phyloP scores from a whole-genome alignment of 2,888 invertebrate genomes.

The Tolmerus cingulatus region DNA sequence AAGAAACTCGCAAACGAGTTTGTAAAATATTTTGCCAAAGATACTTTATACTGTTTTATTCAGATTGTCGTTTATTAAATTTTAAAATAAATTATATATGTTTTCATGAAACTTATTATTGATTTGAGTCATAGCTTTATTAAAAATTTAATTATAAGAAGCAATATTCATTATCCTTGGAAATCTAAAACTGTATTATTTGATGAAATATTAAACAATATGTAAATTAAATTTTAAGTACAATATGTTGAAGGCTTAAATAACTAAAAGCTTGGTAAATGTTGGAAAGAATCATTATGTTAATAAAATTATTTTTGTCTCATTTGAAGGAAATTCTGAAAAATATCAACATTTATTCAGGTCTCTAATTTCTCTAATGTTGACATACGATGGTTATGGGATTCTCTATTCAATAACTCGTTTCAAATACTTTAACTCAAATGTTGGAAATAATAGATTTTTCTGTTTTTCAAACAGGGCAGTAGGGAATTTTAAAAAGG shows the following conservation, averaged over 20 bases:
- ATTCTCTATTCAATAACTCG: too few relatives aligned
- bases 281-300: not conserved
- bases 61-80: not conserved
- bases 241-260: not conserved
- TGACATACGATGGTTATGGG: too few relatives aligned
- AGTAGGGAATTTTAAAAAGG: too few relatives aligned
- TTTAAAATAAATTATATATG: not conserved
- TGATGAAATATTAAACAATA: not conserved
- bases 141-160: not conserved
- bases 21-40: not conserved
- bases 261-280: not conserved
- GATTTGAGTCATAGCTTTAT: not conserved
- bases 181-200: not conserved
- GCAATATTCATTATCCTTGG: not conserved
- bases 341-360: too few relatives aligned
- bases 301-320: not conserved
- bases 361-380: too few relatives aligned
- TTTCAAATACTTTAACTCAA: too few relatives aligned
- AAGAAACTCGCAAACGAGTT: not conserved
- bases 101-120: not conserved
- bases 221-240: not conserved
- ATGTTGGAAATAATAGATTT: too few relatives aligned
- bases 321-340: not conserved
- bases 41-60: not conserved
- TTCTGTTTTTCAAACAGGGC: too few relatives aligned